Percentiles rank a stretch among this genome's conserved stretches.
Conservation (phyloP, 2,113 vertebrate genomes). For the Alethe castanea region DNA sequence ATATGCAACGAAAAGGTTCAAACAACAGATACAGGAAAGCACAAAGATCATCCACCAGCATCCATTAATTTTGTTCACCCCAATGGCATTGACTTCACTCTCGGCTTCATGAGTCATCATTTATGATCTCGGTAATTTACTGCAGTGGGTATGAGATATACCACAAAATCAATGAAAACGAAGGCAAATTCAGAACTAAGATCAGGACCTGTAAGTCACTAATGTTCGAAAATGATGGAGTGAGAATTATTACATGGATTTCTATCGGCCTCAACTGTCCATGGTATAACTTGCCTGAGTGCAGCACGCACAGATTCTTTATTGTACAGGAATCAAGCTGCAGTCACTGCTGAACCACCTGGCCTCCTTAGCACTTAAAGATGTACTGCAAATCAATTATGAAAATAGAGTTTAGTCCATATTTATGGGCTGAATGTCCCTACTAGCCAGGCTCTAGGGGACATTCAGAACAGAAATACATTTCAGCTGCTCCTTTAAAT, state of each 20-base stretch:
- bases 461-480: conserved; percentile 45
- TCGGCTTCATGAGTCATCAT: conserved; percentile 37
- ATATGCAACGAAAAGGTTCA: background rate
- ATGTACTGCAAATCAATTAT: conserved; percentile 65
- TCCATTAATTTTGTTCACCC: conserved; percentile 34
- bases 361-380: conserved; percentile 39
- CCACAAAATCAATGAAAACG: conserved; percentile 57
- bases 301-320: background rate
- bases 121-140: conserved; percentile 53
- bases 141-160: conserved; percentile 36
- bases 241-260: conserved; percentile 37
- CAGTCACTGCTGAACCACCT: background rate
- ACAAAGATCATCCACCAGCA: background rate
- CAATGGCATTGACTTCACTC: conserved; percentile 19
- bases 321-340: background rate
- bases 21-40: background rate
- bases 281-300: background rate
- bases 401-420: conserved; percentile 54
- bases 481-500: conserved; percentile 42
- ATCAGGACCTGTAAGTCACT: conserved; percentile 47
- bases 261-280: background rate
- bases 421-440: conserved; percentile 48
- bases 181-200: conserved; percentile 50
- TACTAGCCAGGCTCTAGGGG: conserved; percentile 21
- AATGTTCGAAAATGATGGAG: background rate